These are phyloP conservation scores for Bubo bubo DNA, from an alignment of 2,113 vertebrate species.

Conservation along the genomic window DNA sequence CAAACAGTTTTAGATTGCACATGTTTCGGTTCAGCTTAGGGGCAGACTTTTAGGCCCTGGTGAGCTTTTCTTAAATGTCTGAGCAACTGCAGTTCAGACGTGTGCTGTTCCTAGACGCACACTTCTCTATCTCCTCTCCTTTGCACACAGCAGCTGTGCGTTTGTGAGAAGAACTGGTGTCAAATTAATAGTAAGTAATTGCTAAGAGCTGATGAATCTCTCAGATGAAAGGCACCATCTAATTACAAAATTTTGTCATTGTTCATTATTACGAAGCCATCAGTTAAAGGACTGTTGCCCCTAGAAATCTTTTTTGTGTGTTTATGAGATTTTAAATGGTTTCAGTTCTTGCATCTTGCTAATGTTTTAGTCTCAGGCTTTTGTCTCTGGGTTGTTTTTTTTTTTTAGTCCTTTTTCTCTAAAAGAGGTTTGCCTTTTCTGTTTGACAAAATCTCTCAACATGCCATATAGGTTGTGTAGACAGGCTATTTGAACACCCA, in stretches of 20 bases:
- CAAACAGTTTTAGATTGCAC: background rate
- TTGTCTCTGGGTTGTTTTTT: background rate
- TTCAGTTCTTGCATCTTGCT: background rate
- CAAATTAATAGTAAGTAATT: background rate
- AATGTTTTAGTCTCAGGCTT: background rate
- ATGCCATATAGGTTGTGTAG: background rate
- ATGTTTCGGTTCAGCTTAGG: slow-evolving; percentile 3
- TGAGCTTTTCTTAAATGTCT: background rate
- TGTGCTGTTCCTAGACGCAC: background rate
- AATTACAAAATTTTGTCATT: background rate
- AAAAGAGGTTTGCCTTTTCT: background rate
- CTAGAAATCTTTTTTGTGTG: background rate
- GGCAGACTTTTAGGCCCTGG: background rate
- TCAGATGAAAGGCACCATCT: background rate
- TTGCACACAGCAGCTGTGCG: background rate
- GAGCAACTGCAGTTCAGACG: background rate
- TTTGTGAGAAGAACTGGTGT: background rate
- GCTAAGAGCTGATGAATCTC: background rate
- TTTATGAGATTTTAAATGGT: background rate
- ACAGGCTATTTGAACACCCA: background rate
- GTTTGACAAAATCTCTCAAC: background rate
- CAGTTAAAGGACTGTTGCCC: background rate
- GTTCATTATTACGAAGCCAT: background rate
- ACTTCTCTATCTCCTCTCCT: background rate
- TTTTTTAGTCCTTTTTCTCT: background rate